These are phyloP conservation scores for Cryptus armator DNA, from an alignment of 2,888 invertebrate species.

Conservation along the genomic window DNA sequence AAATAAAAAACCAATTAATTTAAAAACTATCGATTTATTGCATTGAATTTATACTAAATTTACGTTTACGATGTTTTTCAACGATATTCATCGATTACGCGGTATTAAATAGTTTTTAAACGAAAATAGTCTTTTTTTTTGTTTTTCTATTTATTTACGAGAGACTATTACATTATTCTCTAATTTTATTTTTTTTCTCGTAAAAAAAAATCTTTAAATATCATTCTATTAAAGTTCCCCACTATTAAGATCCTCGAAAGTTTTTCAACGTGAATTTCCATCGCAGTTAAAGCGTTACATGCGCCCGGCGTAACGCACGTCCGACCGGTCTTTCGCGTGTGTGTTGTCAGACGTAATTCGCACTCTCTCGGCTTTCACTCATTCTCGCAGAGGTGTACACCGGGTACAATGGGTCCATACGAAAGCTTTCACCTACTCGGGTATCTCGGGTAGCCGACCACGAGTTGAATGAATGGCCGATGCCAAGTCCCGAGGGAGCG, in stretches of 20 bases:
- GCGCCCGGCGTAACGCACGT: background rate
- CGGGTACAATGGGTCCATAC: background rate
- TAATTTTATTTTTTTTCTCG: background rate
- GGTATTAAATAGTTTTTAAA: too few relatives aligned
- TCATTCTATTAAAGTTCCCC: background rate
- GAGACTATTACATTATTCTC: background rate
- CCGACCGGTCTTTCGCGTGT: background rate
- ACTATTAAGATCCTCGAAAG: background rate
- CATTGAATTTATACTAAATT: too few relatives aligned
- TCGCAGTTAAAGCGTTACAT: background rate
- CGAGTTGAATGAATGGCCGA: conserved; percentile 23
- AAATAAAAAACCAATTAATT: too few relatives aligned
- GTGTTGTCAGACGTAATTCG: background rate
- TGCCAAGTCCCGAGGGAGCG: background rate
- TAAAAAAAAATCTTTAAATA: background rate
- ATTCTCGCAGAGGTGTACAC: background rate
- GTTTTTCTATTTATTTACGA: background rate
- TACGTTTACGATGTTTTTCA: too few relatives aligned
- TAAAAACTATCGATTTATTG: too few relatives aligned
- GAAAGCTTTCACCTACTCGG: conserved; percentile 2
- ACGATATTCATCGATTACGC: too few relatives aligned
- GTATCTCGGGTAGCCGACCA: conserved; percentile 1
- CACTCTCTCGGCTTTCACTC: background rate
- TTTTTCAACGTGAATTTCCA: background rate
- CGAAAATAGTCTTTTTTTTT: too few relatives aligned